Evolutionary conservation across 2,888 invertebrate genomes (phyloP), one percentile per base, ranked within the genome.

Genomic region (Clistopyga incitator): DNA sequence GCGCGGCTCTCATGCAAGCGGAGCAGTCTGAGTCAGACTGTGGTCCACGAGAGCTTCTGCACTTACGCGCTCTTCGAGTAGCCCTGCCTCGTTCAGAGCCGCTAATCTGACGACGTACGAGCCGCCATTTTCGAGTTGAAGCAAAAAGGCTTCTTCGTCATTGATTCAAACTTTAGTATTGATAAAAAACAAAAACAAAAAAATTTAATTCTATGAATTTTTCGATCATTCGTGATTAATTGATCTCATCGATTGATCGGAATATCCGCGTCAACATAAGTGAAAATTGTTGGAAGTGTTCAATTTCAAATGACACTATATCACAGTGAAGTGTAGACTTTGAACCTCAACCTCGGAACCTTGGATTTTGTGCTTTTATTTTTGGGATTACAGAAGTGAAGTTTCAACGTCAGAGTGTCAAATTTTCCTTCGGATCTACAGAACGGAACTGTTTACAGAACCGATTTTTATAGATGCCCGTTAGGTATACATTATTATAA

Each of bases 11-110:
- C 84, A 87, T 89, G 80, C 84, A 84, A 87, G 80, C 80, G 75
- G 87, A 87, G 86, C 89, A 91, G 90, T 90, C 89, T 90, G 89
- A 91, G 84, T 91, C 89, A 90, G 89, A 84, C 85, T 75, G 83
- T 84, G 82, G 84, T 82, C 81, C 84, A 85, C 75, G 78, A 65
- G 52, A 80, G 78, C 82, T 70, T 77, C 65, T 56, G 75, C 59
- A 71, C 71, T 68, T 54, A 68, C 52, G 52, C 42, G 72, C 80
- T 65, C 47, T 77, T 52, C 61, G 64, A 42, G 20, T 68, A 56
- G 72, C 75, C 78, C 85, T 72, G 23, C 38, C 42, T 18, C 34
- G 54, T 50, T 67, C 67, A 54, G 38, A 38, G 52, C 64, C 75
- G 11, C 29, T 59, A 61, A 78, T 74, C 68, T 61, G 34, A 52